Evolutionary conservation across 53 echinoderm and acorn worm genomes (phyloP).

Genomic region (Hippasteria phrygiana): DNA sequence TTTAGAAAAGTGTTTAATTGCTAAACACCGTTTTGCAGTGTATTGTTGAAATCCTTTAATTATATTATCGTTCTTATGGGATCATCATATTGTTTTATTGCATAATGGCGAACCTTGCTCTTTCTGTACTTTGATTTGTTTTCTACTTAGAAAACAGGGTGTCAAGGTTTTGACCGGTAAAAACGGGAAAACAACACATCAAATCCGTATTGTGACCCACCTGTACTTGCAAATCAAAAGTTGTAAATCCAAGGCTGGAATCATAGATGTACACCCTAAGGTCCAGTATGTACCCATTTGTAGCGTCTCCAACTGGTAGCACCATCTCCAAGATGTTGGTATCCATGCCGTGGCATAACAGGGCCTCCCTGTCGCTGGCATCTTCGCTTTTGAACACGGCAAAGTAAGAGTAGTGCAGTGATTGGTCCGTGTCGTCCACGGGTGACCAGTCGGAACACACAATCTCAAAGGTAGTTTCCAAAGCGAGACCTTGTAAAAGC

Average conservation of each 20-base stretch:
- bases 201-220: too few relatives aligned
- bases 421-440: not conserved
- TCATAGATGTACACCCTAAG: not conserved
- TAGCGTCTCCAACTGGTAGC: not conserved
- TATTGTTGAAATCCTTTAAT: too few relatives aligned
- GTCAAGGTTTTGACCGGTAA: too few relatives aligned
- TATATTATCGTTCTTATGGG: too few relatives aligned
- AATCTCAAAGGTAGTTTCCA: not conserved
- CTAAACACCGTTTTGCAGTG: too few relatives aligned
- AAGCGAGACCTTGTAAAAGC: not conserved
- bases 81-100: too few relatives aligned
- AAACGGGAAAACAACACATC: too few relatives aligned
- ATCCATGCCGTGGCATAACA: not conserved
- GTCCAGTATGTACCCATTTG: not conserved
- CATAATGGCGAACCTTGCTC: too few relatives aligned
- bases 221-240: not conserved
- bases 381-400: not conserved
- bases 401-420: constrained; percentile 6
- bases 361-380: not conserved
- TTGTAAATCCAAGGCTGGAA: not conserved
- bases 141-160: too few relatives aligned
- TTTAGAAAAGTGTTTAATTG: too few relatives aligned
- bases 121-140: too few relatives aligned
- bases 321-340: not conserved
- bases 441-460: constrained; percentile 3